Percentiles rank a stretch among this genome's conserved stretches.
These are phyloP conservation scores for Clupea harengus DNA, from an alignment of 2,113 vertebrate genomes.

Conservation along the genomic window DNA sequence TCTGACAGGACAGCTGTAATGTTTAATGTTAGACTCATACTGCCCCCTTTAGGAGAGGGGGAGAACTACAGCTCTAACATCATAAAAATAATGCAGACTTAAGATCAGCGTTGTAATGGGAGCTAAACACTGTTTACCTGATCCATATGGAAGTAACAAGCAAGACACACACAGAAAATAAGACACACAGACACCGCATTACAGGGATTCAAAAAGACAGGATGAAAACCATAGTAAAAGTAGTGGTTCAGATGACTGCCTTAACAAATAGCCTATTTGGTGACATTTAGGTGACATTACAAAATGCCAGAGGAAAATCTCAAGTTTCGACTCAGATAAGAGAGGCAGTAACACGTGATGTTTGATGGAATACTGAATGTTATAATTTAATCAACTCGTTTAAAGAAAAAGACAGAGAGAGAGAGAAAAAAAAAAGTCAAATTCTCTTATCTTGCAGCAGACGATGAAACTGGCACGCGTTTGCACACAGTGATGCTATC, in stretches of 20 bases:
- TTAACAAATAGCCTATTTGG: background rate
- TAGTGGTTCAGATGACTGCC: background rate
- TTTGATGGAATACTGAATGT: too few relatives aligned
- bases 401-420: too few relatives aligned
- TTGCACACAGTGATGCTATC: background rate
- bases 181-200: background rate
- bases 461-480: background rate
- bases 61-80: background rate
- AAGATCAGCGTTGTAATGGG: background rate
- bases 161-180: background rate
- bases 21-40: constrained; percentile 6
- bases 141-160: too few relatives aligned
- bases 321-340: background rate
- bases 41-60: constrained; percentile 28
- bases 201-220: too few relatives aligned
- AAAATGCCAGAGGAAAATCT: background rate
- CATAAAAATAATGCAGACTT: background rate
- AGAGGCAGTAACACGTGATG: background rate
- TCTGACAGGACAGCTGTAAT: background rate
- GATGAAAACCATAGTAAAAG: too few relatives aligned
- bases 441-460: background rate
- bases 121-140: too few relatives aligned
- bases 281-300: constrained; percentile 4
- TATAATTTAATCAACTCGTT: too few relatives aligned
- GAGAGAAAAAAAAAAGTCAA: background rate